Evolutionary conservation across 2,888 invertebrate genomes (phyloP), one percentile per base, ranked within the genome.

Genomic region (Troides oblongomaculatus): DNA sequence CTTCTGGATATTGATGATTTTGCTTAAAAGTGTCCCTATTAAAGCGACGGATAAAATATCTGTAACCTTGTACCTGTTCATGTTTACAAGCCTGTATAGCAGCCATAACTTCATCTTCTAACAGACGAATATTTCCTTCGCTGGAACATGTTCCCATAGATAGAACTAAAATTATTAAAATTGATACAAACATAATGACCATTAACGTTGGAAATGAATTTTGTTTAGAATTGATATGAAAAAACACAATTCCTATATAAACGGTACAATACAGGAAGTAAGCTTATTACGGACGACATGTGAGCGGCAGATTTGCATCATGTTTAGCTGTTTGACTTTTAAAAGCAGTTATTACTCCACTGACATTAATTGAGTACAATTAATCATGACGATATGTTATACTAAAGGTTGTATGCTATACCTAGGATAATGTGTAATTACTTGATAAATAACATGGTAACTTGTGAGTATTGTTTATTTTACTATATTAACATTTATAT

Each of bases 51-150:
- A 75, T 80, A 43, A 14, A 71, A 46, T 46, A 73, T 10, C 70
- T 66, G 71, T 74, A 73, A 66, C 77, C 79, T 25, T 71, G 66
- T 18, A 65, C 71, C 59, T 50, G 69, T 8, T 72, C 71, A 8
- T 75, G 30, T 76, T 77, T 18, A 74, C 93, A 93, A 18, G 81
- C 73, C 68, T 82, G 83, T 59, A 93, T 74, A n/a, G 92, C 92
- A 1, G 74, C 74, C 1, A 84, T 82, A 25, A 93, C 81, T 74
- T 93, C 92, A 68, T 90, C 85, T 78, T 90, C 86, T 23, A 93
- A 74, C n/a, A 93, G 74, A 50, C 83, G 84, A 56, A 92, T 87
- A 74, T 93, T 93, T 1, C 90, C 90, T 56, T 90, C 88, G 6
- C 88, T 85, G 1, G 86, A 75, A 72, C 85, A 83, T 56, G 75